Conservation (phyloP, 2,888 invertebrate genomes). For the Platycnemis pennipes region DNA sequence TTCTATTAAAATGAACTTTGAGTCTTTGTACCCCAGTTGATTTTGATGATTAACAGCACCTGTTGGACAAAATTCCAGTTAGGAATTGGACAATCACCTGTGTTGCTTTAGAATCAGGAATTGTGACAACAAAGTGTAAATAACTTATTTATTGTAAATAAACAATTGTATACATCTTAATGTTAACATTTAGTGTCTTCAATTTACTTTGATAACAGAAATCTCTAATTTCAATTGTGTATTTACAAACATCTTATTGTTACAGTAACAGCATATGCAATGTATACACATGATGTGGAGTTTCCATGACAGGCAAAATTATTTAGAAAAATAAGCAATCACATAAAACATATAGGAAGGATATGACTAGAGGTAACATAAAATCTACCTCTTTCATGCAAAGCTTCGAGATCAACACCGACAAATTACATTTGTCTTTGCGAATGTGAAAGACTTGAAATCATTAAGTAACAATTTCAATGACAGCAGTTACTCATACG, state of each 20-base stretch:
- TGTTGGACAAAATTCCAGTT: constrained; percentile 68
- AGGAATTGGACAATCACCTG: constrained; percentile 69
- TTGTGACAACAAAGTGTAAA: constrained; percentile 68
- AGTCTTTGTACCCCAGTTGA: constrained; percentile 58
- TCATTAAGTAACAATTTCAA: neutral
- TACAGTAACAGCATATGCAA: neutral
- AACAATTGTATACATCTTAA: constrained; percentile 70
- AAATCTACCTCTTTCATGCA: constrained; percentile 7
- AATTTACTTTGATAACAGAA: constrained; percentile 47
- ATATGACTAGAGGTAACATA: neutral
- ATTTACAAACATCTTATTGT: constrained; percentile 12
- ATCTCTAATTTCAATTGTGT: constrained; percentile 12
- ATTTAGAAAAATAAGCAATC: constrained; percentile 19
- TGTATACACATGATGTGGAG: neutral
- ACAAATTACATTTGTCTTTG: constrained; percentile 51
- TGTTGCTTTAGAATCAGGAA: constrained; percentile 67
- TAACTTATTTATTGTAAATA: constrained; percentile 70
- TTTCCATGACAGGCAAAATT: neutral
- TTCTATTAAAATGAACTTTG: constrained; percentile 42
- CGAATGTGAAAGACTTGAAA: constrained; percentile 45
- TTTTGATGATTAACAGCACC: constrained; percentile 62
- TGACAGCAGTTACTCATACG: constrained; percentile 13
- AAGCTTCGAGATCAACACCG: constrained; percentile 47
- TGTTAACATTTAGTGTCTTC: constrained; percentile 68
- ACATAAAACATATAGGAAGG: constrained; percentile 15